A percentile compares a stretch with the other conserved stretches of the same genome.
These are phyloP conservation scores for Plotosus lineatus DNA, from an alignment of 2,113 vertebrate species.

Conservation along the genomic window DNA sequence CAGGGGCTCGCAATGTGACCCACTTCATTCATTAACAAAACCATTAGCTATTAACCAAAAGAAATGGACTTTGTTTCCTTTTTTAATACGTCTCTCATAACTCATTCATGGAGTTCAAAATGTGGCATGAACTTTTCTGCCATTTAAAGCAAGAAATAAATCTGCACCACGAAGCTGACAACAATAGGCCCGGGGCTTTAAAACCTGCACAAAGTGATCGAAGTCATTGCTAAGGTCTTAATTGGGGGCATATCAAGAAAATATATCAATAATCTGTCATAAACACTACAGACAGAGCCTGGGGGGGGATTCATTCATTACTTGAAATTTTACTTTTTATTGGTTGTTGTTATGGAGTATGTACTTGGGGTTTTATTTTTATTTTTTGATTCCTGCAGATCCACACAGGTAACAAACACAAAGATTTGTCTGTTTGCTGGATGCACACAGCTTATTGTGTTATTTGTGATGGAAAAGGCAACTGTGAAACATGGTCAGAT, in stretches of 20 bases:
- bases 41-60: slow-evolving; percentile 9
- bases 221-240: slow-evolving; percentile 14
- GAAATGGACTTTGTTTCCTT: not conserved
- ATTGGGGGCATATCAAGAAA: slow-evolving; percentile 16
- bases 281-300: not conserved
- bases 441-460: slow-evolving; percentile 24
- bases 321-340: not conserved
- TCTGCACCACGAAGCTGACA: slow-evolving; percentile 9
- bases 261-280: slow-evolving; percentile 32
- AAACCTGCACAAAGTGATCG: not conserved
- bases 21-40: slow-evolving; percentile 7
- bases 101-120: not conserved
- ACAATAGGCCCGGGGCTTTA: not conserved
- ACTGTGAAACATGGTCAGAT: slow-evolving; percentile 38
- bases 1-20: not conserved
- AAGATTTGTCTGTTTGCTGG: slow-evolving; percentile 22
- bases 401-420: slow-evolving; percentile 1
- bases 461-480: slow-evolving; percentile 28
- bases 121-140: not conserved
- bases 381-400: not conserved
- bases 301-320: not conserved
- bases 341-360: not conserved
- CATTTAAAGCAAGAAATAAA: not conserved
- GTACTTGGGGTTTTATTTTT: not conserved
- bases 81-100: not conserved